Conservation (phyloP, 2,113 vertebrate genomes). For the Paradoxurus hermaphroditus region DNA sequence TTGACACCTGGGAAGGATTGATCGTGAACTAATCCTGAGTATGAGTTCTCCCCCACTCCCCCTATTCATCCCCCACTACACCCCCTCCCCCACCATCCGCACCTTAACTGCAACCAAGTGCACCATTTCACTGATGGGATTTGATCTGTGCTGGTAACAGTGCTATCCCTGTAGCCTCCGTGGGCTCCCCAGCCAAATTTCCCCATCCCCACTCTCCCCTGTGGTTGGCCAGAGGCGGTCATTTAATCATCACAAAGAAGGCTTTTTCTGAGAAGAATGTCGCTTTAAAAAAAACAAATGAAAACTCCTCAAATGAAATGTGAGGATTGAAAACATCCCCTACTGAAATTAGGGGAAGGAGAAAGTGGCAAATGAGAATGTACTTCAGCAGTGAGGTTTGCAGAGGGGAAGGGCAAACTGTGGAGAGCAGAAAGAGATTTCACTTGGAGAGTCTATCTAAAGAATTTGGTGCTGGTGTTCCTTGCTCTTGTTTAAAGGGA, state of each 20-base stretch:
- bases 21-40: not conserved
- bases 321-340: not conserved
- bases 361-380: not conserved
- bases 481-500: conserved; percentile 3
- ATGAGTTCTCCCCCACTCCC: not conserved
- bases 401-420: not conserved
- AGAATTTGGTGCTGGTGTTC: not conserved
- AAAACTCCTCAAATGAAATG: not conserved
- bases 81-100: not conserved
- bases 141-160: not conserved
- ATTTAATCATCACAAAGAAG: not conserved
- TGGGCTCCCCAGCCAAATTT: not conserved
- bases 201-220: not conserved
- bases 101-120: not conserved
- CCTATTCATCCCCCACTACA: too few species aligned
- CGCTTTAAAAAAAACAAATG: not conserved
- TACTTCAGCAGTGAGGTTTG: not conserved
- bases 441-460: not conserved
- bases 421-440: not conserved
- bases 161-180: not conserved
- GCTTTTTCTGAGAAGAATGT: not conserved
- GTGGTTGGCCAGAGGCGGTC: not conserved
- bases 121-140: not conserved
- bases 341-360: not conserved
- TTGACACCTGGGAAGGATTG: not conserved